Percentiles rank a stretch among this genome's conserved stretches.
Conservation (phyloP, 2,888 invertebrate genomes). For the Drosophila crucigera region DNA sequence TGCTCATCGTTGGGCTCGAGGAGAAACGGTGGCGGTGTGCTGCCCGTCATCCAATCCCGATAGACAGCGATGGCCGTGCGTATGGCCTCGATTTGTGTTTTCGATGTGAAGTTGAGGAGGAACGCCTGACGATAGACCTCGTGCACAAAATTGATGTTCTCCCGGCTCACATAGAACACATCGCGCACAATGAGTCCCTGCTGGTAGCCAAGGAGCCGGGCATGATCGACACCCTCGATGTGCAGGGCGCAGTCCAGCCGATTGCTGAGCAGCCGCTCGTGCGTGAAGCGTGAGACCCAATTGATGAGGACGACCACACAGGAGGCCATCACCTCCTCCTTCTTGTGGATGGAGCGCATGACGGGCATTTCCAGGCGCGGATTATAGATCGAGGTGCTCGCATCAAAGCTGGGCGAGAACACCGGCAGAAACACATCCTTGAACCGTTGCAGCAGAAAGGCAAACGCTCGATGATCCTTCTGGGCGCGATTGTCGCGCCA, state of each 20-base stretch:
- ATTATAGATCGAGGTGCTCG: conserved; percentile 92
- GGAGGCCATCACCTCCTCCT: conserved; percentile 88
- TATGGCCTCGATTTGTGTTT: conserved; percentile 93
- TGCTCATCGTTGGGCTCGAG: conserved; percentile 88
- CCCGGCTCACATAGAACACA: conserved; percentile 93
- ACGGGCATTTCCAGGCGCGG: conserved; percentile 93
- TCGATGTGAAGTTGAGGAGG: conserved; percentile 91
- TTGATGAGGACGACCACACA: conserved; percentile 95
- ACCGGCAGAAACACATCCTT: conserved; percentile 95
- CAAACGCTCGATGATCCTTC: conserved; percentile 93
- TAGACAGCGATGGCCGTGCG: conserved; percentile 96
- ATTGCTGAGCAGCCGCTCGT: conserved; percentile 87
- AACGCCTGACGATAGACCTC: conserved; percentile 97
- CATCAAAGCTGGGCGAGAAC: conserved; percentile 95
- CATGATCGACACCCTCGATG: conserved; percentile 83
- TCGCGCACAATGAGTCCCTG: conserved; percentile 91
- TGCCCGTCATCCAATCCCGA: conserved; percentile 97
- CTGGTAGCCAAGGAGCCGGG: conserved; percentile 81
- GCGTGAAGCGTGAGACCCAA: conserved; percentile 94
- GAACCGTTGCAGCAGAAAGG: conserved; percentile 96
- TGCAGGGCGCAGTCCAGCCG: conserved; percentile 82
- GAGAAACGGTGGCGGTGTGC: conserved; percentile 91
- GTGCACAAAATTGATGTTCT: conserved; percentile 97
- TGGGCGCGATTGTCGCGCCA: conserved; percentile 94
- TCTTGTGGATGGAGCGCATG: conserved; percentile 87